Percentiles rank a stretch among this genome's conserved stretches.
These are phyloP conservation scores for Xestobium rufovillosum DNA, from an alignment of 2,888 invertebrate species.

Conservation along the genomic window DNA sequence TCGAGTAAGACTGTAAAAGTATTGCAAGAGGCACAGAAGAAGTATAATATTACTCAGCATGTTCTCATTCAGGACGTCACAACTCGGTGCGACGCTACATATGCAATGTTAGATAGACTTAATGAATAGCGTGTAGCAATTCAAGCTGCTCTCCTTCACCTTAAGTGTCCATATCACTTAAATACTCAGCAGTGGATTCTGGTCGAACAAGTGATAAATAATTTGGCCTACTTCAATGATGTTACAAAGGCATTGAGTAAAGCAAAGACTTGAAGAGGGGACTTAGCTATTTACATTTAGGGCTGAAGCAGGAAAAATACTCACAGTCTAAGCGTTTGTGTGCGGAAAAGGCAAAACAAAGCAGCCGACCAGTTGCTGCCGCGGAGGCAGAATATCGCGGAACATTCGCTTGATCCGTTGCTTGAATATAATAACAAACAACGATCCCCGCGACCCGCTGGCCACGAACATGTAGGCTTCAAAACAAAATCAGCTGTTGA, in stretches of 20 bases:
- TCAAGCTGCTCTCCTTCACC: conserved; percentile 1
- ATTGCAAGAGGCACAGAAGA: neutral
- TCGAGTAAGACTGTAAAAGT: neutral
- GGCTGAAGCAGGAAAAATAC: no score
- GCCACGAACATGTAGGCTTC: no score
- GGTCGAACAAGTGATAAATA: neutral
- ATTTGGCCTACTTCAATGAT: neutral
- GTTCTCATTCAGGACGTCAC: conserved; percentile 1
- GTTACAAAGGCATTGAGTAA: conserved; percentile 2
- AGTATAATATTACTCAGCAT: neutral
- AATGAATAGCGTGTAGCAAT: no score
- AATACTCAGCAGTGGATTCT: conserved; percentile 1
- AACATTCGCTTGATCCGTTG: no score
- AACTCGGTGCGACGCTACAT: neutral
- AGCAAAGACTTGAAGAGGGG: neutral
- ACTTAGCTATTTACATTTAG: no score
- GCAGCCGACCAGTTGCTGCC: no score
- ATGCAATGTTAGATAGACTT: conserved; percentile 1
- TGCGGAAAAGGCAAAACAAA: no score
- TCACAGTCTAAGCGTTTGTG: no score
- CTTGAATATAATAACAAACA: no score
- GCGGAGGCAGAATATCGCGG: no score
- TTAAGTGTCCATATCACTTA: neutral
- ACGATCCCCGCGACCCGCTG: no score
- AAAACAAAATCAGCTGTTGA: no score